Base-by-base conservation (phyloP, 2,888 invertebrate genomes). In the Drosophila planitibia region DNA sequence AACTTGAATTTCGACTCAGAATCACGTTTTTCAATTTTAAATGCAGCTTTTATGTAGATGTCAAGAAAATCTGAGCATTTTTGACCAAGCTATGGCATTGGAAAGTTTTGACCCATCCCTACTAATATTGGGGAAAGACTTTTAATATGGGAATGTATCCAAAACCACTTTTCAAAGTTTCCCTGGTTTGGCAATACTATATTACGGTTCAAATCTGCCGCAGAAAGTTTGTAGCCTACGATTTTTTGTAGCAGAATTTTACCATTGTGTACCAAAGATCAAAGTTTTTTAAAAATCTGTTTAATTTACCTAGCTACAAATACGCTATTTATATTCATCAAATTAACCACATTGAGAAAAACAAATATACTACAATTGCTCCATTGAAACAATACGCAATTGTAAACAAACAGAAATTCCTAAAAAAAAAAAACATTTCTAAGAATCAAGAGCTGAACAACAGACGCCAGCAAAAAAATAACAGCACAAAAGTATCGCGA, bases 401-500 rank as follows among this genome's bases (percentile, higher is more conserved):
- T 55, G 19, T 37, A 55, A 37, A 49, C 28, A 49, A 39, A 10
- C 5, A 4, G 1, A 55, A 52, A 28, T 25, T 35, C 30, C 10
- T 1, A 12, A 16, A 30, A 22, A 19, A 22, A 19, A 35, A 52
- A 37, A 30, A 37, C 6, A 12, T n/a, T 22, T 16, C 10, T 5
- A 25, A 35, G 25, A 25, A 28, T 1, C 4, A 19, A 54, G 16
- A 19, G 25, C 54, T 25, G 12, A 35, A 14, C 25, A 35, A 14
- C 25, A 37, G 25, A 37, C 12, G 10, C 25, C 14, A 22, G 5
- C 25, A 57, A 49, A 55, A 41, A 33, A 49, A 28, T 25, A 39
- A 30, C 28, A 37, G 3, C 25, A 28, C 9, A 28, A 52, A 52
- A 60, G 14, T 12, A 73, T 32, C 52, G 55, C 33, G 41, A 54